Percentiles rank a stretch among this genome's conserved stretches.
These are phyloP conservation scores for Scrobipalpa atriplicella DNA, from an alignment of 2,888 invertebrate genomes.

Conservation along the genomic window DNA sequence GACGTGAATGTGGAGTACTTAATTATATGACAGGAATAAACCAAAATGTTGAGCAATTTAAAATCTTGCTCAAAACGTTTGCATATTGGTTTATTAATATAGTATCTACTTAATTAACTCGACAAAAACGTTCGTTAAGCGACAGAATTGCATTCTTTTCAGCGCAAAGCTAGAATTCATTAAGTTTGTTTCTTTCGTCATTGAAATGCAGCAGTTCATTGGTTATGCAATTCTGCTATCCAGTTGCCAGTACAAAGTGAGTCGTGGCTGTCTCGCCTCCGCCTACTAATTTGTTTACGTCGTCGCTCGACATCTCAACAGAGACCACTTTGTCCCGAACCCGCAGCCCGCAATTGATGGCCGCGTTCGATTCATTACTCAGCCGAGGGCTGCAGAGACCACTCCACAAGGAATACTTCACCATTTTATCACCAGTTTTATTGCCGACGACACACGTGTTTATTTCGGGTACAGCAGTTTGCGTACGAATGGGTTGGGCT, in stretches of 20 bases:
- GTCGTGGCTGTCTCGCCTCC: not conserved
- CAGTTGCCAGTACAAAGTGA: not conserved
- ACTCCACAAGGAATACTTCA: constrained; percentile 49
- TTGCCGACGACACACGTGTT: constrained; percentile 37
- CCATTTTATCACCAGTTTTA: constrained; percentile 58
- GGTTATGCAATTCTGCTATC: constrained; percentile 18
- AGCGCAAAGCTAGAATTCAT: not conserved
- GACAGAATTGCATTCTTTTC: not conserved
- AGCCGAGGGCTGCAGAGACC: constrained; percentile 41
- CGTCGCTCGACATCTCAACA: constrained; percentile 31
- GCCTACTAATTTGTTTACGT: constrained; percentile 36
- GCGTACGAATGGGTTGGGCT: constrained; percentile 21
- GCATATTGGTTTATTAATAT: too few species aligned
- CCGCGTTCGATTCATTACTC: constrained; percentile 60
- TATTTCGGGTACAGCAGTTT: constrained; percentile 36
- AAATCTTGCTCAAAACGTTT: too few species aligned
- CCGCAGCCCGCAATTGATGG: constrained; percentile 58
- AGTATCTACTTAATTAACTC: constrained; percentile 1
- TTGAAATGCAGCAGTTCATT: constrained; percentile 11
- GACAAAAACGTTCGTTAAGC: not conserved
- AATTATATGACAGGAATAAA: too few species aligned
- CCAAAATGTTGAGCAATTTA: too few species aligned
- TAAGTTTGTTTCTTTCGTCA: not conserved
- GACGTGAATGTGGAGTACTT: too few species aligned
- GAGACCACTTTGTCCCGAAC: constrained; percentile 51